These are phyloP conservation scores for Rhagoletis pomonella DNA, from an alignment of 1,140 invertebrate species.

Conservation along the genomic window DNA sequence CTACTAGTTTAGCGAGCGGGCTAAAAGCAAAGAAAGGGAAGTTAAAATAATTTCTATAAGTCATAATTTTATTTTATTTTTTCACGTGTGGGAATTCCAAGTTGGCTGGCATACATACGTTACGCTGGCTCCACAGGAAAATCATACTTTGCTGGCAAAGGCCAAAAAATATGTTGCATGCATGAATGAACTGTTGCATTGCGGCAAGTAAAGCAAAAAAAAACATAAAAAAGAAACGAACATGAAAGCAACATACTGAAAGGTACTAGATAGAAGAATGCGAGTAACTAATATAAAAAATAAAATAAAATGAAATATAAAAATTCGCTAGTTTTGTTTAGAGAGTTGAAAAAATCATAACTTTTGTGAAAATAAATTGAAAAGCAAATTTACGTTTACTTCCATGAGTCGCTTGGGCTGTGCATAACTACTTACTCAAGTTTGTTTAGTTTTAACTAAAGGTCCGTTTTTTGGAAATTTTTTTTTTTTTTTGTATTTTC, in stretches of 20 bases:
- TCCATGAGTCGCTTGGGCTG: background rate
- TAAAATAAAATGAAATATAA: background rate
- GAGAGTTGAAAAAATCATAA: background rate
- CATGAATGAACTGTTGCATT: conserved; percentile 51
- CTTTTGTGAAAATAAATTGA: conserved; percentile 11
- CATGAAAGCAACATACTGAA: background rate
- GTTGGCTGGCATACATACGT: background rate
- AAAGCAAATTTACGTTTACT: conserved; percentile 8
- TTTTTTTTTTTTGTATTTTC: background rate
- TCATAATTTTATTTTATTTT: conserved; percentile 38
- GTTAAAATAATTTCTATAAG: conserved; percentile 35
- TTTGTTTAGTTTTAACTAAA: conserved; percentile 17
- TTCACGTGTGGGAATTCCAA: background rate
- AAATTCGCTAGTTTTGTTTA: conserved; percentile 6
- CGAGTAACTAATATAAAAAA: conserved; percentile 15
- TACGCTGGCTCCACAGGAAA: background rate
- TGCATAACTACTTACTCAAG: conserved; percentile 2
- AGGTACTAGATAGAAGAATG: background rate
- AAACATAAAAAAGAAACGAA: no score
- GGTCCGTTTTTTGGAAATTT: background rate
- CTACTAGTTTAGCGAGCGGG: no score
- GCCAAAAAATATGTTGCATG: conserved; percentile 32
- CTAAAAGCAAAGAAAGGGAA: background rate
- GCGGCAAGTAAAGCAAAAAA: background rate
- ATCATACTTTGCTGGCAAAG: background rate